A percentile compares a stretch with the other conserved stretches of the same genome.
phyloP scores from a whole-genome alignment of 2,888 invertebrate species.

The Lithosia quadra region DNA sequence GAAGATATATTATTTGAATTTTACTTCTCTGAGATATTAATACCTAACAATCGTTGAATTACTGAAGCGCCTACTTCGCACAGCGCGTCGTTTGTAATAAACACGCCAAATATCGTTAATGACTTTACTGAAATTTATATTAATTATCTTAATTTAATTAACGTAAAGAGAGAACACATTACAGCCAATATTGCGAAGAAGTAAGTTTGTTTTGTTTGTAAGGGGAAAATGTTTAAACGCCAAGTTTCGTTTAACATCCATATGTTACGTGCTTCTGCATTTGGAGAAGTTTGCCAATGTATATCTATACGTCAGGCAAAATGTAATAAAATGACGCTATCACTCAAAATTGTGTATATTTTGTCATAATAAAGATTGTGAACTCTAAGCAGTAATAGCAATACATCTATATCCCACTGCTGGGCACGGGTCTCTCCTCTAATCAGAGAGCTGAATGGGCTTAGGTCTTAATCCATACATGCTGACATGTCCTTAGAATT shows the following conservation, averaged over 20 bases:
- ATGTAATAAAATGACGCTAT: slow-evolving; percentile 17
- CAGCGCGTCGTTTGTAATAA: slow-evolving; percentile 1
- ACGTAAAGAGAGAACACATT: neutral
- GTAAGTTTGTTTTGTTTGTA: slow-evolving; percentile 7
- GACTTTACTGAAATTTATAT: slow-evolving; percentile 8
- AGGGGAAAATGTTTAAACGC: neutral
- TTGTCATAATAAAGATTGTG: neutral
- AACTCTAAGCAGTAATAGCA: neutral
- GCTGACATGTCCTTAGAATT: no score
- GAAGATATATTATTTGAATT: neutral
- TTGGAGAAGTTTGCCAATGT: neutral
- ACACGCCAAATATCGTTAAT: neutral
- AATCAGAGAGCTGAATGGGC: no score
- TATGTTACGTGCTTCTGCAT: slow-evolving; percentile 9
- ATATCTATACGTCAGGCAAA: slow-evolving; percentile 4
- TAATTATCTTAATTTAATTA: slow-evolving; percentile 14
- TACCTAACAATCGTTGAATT: neutral
- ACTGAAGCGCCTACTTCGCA: neutral
- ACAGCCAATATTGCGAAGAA: slow-evolving; percentile 6
- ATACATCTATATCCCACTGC: no score
- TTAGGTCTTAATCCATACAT: no score
- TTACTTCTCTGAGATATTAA: neutral
- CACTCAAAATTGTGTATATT: neutral
- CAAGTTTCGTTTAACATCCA: slow-evolving; percentile 9
- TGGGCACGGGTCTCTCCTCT: no score